A percentile compares a stretch with the other conserved stretches of the same genome.
Evolutionary conservation across 2,113 vertebrate species (phyloP).

Genomic region (Channa maculata): DNA sequence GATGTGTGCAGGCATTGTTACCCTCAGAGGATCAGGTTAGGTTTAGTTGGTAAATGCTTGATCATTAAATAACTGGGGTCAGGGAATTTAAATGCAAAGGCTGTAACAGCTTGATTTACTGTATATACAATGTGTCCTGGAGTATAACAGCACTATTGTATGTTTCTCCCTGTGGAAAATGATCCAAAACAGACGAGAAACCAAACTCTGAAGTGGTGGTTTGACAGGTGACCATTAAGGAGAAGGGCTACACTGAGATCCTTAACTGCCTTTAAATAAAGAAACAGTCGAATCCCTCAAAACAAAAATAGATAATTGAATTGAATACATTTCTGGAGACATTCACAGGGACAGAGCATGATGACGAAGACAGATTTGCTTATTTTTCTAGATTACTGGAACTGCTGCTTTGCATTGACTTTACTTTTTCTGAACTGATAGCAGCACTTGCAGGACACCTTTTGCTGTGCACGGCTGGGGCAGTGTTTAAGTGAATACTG

Average conservation of each 20-base stretch:
- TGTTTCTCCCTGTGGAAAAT: neutral
- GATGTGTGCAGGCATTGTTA: too few species aligned
- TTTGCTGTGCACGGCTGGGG: neutral
- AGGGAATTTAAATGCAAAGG: too few species aligned
- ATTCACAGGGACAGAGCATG: neutral
- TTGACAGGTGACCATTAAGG: neutral
- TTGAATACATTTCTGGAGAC: neutral
- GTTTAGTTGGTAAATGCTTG: too few species aligned
- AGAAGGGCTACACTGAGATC: conserved; percentile 4
- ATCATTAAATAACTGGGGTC: too few species aligned
- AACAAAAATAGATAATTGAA: conserved; percentile 3
- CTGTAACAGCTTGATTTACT: too few species aligned
- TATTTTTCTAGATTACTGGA: neutral
- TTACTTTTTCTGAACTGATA: neutral
- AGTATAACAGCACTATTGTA: too few species aligned
- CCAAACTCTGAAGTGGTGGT: neutral
- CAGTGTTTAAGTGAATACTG: neutral
- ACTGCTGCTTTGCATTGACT: neutral
- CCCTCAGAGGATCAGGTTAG: too few species aligned
- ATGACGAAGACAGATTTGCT: neutral
- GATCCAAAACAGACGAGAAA: neutral
- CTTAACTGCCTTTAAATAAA: neutral
- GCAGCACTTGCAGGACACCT: neutral
- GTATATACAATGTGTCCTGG: too few species aligned
- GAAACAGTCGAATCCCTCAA: neutral